A percentile compares a stretch with the other conserved stretches of the same genome.
Evolutionary conservation across 1,140 invertebrate genomes (phyloP).

Genomic region (Platyscapa corneri): DNA sequence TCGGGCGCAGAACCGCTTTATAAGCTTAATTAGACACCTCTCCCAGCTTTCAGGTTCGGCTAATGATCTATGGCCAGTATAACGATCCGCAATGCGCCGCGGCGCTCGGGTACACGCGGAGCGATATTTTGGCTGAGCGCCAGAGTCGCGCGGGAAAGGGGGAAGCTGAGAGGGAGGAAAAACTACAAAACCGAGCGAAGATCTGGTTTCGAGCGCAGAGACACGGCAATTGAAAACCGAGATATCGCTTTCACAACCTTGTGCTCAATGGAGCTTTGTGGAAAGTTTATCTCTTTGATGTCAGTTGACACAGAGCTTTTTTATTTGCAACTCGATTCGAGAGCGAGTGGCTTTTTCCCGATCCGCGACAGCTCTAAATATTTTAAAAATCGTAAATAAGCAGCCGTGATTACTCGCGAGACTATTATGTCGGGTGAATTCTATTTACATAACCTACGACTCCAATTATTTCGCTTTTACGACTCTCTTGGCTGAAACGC

Average conservation of each 20-base stretch:
- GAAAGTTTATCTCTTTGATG: conserved; percentile 27
- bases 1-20: neutral
- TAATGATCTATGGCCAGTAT: neutral
- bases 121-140: neutral
- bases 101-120: neutral
- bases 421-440: neutral
- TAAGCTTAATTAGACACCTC: neutral
- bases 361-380: too few species aligned
- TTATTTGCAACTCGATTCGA: neutral
- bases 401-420: too few species aligned
- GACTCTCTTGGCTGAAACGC: too few species aligned
- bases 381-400: too few species aligned
- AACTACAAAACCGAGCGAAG: neutral
- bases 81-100: neutral
- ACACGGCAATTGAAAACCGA: neutral
- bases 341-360: too few species aligned
- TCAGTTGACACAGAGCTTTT: neutral
- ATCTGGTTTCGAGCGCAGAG: conserved; percentile 3
- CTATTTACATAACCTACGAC: neutral
- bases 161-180: neutral
- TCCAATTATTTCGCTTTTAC: neutral
- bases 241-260: conserved; percentile 9
- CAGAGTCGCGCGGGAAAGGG: neutral
- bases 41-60: neutral
- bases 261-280: conserved; percentile 10